Conservation (phyloP, 2,797 vertebrate species). For the Xyrichtys novacula region DNA sequence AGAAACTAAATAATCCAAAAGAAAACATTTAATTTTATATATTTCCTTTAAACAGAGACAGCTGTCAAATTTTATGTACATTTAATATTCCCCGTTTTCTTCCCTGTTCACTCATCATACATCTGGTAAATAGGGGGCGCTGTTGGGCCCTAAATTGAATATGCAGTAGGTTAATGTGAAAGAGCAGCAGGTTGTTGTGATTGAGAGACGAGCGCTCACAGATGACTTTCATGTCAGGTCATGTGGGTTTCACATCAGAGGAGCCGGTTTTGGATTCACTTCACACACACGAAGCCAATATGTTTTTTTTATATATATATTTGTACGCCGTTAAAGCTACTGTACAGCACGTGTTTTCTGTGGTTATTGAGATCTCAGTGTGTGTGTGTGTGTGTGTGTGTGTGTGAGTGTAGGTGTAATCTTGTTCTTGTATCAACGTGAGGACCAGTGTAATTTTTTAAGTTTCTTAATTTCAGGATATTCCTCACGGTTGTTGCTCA, state of each 20-base stretch:
- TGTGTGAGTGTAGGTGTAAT: background rate
- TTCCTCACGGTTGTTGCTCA: background rate
- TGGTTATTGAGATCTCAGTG: background rate
- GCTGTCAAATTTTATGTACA: no score
- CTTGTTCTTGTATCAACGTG: background rate
- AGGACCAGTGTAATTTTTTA: background rate
- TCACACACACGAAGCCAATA: slow-evolving; percentile 7
- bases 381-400: background rate
- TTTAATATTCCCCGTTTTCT: no score
- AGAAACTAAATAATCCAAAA: no score
- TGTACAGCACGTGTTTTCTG: background rate
- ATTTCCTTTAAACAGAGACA: no score
- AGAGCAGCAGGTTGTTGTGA: no score
- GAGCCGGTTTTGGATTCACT: slow-evolving; percentile 21
- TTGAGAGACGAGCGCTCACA: background rate
- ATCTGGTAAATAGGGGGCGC: background rate
- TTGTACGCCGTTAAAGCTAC: slow-evolving; percentile 11
- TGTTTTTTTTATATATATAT: slow-evolving; percentile 24
- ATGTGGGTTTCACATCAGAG: slow-evolving; percentile 31
- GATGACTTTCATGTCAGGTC: slow-evolving; percentile 25
- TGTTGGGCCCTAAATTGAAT: background rate
- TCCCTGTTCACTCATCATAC: no score
- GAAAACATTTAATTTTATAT: no score
- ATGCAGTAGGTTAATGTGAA: background rate
- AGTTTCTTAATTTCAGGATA: background rate